Conservation (phyloP, 2,888 invertebrate genomes). For the Hoplodrina ambigua region DNA sequence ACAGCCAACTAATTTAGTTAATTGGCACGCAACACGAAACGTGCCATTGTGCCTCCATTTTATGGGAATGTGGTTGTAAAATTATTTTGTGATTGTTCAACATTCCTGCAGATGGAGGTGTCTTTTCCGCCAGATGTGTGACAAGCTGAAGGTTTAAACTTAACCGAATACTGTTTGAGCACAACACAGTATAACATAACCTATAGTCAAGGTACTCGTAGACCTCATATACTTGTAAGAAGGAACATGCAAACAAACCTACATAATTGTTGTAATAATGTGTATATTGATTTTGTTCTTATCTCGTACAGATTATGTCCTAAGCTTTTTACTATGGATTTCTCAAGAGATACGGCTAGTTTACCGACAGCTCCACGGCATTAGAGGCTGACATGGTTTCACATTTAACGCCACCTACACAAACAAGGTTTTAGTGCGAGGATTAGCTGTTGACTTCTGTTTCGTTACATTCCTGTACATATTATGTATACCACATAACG, state of each 20-base stretch:
- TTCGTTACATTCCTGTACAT: slow-evolving; percentile 8
- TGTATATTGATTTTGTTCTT: slow-evolving; percentile 45
- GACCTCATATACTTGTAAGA: slow-evolving; percentile 1
- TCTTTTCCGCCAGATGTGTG: slow-evolving; percentile 2
- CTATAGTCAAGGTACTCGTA: not conserved
- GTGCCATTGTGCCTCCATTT: slow-evolving; percentile 32
- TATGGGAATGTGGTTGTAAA: slow-evolving; percentile 28
- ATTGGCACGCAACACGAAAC: slow-evolving; percentile 47
- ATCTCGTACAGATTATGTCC: slow-evolving; percentile 56
- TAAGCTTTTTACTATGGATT: slow-evolving; percentile 63
- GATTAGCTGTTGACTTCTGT: slow-evolving; percentile 49
- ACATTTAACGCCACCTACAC: slow-evolving; percentile 31
- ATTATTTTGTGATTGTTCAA: slow-evolving; percentile 29
- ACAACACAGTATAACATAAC: not conserved
- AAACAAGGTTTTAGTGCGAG: slow-evolving; percentile 44
- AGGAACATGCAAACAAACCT: slow-evolving; percentile 14
- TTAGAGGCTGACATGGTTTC: slow-evolving; percentile 46
- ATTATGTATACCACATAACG: too few relatives aligned
- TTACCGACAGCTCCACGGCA: slow-evolving; percentile 35
- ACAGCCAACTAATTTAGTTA: slow-evolving; percentile 57
- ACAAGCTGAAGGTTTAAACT: not conserved
- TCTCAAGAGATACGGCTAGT: slow-evolving; percentile 55
- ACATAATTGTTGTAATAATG: slow-evolving; percentile 16
- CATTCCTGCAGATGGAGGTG: not conserved
- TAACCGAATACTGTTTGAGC: not conserved